phyloP scores from a whole-genome alignment of 2,113 vertebrate genomes.

The Elaphurus davidianus region DNA sequence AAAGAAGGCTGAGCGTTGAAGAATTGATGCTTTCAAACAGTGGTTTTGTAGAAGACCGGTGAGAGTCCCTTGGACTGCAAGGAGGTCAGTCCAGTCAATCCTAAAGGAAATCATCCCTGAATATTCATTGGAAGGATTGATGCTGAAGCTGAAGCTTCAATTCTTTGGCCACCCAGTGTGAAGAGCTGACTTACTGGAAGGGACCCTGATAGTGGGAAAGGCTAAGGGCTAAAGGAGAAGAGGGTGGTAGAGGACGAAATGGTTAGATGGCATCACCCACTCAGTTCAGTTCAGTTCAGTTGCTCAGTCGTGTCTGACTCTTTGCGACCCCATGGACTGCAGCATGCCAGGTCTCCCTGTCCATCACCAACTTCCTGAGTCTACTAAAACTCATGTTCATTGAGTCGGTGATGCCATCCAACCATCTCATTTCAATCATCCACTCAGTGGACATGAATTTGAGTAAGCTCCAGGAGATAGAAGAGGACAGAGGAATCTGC shows the following conservation, averaged over 20 bases:
- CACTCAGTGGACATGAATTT: not conserved
- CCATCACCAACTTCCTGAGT: not conserved
- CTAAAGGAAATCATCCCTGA: not conserved
- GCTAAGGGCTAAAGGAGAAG: not conserved
- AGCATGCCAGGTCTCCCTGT: not conserved
- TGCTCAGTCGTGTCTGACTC: not conserved
- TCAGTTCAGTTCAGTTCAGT: not conserved
- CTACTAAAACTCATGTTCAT: not conserved
- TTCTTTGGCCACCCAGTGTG: not conserved
- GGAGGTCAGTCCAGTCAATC: not conserved
- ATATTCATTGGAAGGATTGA: not conserved
- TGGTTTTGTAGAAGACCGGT: not conserved
- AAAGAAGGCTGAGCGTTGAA: not conserved
- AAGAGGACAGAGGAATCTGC: not conserved
- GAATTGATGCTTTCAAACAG: not conserved
- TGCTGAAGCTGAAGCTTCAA: not conserved
- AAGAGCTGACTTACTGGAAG: not conserved
- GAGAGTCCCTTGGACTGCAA: not conserved
- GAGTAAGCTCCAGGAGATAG: not conserved
- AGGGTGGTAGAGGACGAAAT: not conserved
- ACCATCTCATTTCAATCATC: not conserved
- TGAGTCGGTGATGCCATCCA: not conserved
- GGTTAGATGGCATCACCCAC: not conserved
- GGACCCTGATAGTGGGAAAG: not conserved
- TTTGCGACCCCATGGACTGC: not conserved